phyloP scores from a whole-genome alignment of 2,113 vertebrate species.

The Crocuta crocuta region DNA sequence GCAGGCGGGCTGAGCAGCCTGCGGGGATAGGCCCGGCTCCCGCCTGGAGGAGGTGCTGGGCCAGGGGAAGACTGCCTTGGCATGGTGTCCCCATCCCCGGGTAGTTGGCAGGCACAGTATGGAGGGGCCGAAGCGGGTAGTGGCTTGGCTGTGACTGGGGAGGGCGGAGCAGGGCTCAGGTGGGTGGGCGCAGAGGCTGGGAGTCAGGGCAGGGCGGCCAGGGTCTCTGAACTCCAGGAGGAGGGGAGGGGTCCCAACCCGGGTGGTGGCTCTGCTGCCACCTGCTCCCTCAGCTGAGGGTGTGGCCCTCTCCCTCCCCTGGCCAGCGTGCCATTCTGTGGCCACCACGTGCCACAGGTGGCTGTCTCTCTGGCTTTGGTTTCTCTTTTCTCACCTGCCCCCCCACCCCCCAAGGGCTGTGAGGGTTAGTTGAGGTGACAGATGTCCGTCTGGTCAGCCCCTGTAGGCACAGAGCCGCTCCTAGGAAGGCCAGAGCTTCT shows the following conservation, averaged over 20 bases:
- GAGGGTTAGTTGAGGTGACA: neutral
- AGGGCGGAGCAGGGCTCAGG: fast-evolving
- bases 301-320: neutral
- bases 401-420: neutral
- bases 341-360: fast-evolving
- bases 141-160: neutral
- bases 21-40: fast-evolving
- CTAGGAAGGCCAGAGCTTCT: neutral
- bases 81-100: fast-evolving
- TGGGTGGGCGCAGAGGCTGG: neutral
- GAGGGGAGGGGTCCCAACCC: no score
- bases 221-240: no score
- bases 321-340: fast-evolving
- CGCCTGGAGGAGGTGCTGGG: neutral
- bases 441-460: neutral
- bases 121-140: neutral
- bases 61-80: neutral
- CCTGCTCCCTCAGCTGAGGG: neutral
- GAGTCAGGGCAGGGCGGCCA: neutral
- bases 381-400: neutral
- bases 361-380: neutral
- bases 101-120: neutral
- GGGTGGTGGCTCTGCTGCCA: fast-evolving
- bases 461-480: neutral
- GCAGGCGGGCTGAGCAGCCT: fast-evolving